Base-by-base conservation (phyloP, 1,140 invertebrate genomes). In the Drosophila seguyi region DNA sequence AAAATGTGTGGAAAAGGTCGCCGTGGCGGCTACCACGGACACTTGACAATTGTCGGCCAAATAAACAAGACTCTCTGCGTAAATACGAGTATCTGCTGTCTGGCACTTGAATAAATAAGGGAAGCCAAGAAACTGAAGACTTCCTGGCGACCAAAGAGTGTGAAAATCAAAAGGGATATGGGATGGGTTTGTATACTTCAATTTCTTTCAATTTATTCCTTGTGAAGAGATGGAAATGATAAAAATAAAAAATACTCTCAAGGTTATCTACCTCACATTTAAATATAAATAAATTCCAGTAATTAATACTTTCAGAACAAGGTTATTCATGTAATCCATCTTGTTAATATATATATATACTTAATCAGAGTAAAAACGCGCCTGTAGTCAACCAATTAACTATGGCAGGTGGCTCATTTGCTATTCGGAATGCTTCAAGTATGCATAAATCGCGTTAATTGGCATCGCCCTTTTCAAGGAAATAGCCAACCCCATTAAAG, bases 361-460 rank as follows among this genome's bases (percentile, higher is more conserved):
- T 34, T 53, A 55, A 25, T 55, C 52, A 38, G n/a, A 55, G 52
- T 38, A 55, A 55, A 55, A 31, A 60, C 13, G 20, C 3, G n/a
- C 5, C 27, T n/a, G 22, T n/a, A 22, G 25, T 29, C 22, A 66
- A 42, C 66, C 61, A 66, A 69, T 60, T 45, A 47, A 45, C 25
- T 11, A 31, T 11, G 52, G 25, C 50, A 25, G 34, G 38, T 41
- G 60, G 27, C 20, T 59, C 34, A 42, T 27, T 29, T 27, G 16
- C 18, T 8, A 61, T 34, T 60, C 13, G 61, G 34, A 47, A 10
- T 44, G 31, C 52, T 71, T 50, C 16, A 61, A 79, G 62, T 83
- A 62, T 75, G 71, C 60, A 66, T 60, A 80, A 84, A 84, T 71
- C 76, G 47, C 42, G 67, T 83, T 83, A 83, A 83, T 84, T 83